phyloP scores from a whole-genome alignment of 2,888 invertebrate species.

The Lasioglossum oenotherae region DNA sequence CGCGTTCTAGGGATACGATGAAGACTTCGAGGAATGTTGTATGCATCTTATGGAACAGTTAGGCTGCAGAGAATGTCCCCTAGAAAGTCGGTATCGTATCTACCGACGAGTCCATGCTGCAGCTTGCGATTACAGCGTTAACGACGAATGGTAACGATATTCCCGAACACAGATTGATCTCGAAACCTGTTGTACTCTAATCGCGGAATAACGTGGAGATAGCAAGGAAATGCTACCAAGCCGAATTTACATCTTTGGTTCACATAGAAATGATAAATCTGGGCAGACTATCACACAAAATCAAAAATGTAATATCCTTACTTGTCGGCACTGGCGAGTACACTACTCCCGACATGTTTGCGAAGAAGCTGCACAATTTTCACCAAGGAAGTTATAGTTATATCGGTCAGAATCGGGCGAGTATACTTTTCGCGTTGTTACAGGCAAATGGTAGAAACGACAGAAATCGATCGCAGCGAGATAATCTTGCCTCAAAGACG shows the following conservation, averaged over 20 bases:
- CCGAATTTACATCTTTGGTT: no score
- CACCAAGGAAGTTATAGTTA: background rate
- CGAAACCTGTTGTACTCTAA: background rate
- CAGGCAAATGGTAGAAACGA: background rate
- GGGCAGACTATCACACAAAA: background rate
- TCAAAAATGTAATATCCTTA: slow-evolving; percentile 27
- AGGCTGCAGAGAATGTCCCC: background rate
- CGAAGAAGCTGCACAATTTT: background rate
- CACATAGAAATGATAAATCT: background rate
- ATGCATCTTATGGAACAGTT: background rate
- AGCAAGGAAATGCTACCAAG: background rate
- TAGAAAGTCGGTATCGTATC: background rate
- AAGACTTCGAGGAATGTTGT: background rate
- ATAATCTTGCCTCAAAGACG: background rate
- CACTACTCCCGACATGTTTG: slow-evolving; percentile 23
- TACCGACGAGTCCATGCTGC: background rate
- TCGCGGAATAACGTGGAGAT: background rate
- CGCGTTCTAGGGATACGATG: background rate
- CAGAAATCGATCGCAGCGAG: background rate
- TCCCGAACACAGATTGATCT: background rate
- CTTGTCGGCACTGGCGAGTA: slow-evolving; percentile 35
- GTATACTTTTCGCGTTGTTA: background rate
- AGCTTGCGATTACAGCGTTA: background rate
- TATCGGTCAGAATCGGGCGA: background rate
- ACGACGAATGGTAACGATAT: background rate